phyloP scores from a whole-genome alignment of 2,113 vertebrate genomes.

The Numida meleagris region DNA sequence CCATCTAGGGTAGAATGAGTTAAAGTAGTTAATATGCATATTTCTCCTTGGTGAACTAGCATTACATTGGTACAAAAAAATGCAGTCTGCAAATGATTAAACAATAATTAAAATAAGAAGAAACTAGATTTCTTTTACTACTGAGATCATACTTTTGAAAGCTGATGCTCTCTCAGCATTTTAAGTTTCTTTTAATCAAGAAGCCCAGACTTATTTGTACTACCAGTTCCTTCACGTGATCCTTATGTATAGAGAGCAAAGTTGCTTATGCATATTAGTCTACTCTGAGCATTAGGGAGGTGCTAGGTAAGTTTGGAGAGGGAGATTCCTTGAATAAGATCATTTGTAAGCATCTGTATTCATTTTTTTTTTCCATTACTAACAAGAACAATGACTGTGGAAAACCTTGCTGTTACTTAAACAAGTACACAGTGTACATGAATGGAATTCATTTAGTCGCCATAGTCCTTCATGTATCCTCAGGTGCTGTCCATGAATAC shows the following conservation, averaged over 20 bases:
- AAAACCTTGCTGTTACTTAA: neutral
- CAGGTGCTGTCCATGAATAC: neutral
- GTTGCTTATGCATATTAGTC: neutral
- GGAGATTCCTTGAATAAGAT: neutral
- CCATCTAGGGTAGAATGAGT: conserved; percentile 27
- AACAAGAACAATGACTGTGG: neutral
- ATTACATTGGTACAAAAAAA: conserved; percentile 55
- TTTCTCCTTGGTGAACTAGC: conserved; percentile 49
- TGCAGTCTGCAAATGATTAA: conserved; percentile 66
- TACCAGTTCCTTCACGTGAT: neutral
- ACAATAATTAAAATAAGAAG: conserved; percentile 49
- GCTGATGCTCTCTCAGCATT: conserved; percentile 22
- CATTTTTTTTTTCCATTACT: neutral
- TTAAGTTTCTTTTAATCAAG: neutral
- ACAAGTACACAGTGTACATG: neutral
- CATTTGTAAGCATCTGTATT: neutral
- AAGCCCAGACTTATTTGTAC: neutral
- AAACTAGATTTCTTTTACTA: conserved; percentile 31
- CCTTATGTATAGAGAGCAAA: neutral
- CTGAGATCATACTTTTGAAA: conserved; percentile 36
- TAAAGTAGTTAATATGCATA: conserved; percentile 30
- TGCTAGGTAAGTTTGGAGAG: neutral
- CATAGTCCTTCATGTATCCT: neutral
- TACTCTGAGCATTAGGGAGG: neutral
- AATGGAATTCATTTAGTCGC: neutral